A percentile compares a stretch with the other conserved stretches of the same genome.
phyloP scores from a whole-genome alignment of 2,113 vertebrate genomes.

The Chunga burmeisteri region DNA sequence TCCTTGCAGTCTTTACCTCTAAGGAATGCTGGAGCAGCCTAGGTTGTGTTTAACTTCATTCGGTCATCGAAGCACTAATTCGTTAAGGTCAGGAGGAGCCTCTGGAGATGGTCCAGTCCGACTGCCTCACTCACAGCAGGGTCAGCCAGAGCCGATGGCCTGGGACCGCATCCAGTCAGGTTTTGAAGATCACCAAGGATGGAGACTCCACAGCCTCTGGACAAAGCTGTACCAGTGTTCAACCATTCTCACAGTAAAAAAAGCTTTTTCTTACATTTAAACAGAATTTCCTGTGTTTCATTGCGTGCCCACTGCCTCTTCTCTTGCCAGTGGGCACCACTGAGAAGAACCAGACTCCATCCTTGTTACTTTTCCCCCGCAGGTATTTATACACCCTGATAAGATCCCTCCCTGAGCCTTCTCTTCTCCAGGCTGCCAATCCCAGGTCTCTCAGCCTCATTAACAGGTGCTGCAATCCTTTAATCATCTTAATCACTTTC shows the following conservation, averaged over 20 bases:
- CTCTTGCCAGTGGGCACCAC: background rate
- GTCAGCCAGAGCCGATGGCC: background rate
- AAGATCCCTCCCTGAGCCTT: background rate
- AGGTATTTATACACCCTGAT: background rate
- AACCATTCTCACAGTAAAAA: background rate
- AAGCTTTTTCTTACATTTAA: background rate
- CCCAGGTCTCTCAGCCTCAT: background rate
- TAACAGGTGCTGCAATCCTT: background rate
- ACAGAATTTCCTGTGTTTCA: background rate
- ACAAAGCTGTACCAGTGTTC: background rate
- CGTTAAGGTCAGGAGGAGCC: background rate
- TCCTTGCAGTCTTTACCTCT: background rate
- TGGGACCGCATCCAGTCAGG: background rate
- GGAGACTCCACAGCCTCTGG: background rate
- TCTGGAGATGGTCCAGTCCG: background rate
- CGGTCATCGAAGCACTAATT: background rate
- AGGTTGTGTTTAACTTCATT: background rate
- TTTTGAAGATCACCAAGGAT: background rate
- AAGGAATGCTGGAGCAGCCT: background rate
- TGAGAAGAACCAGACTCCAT: background rate
- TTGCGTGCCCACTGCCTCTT: background rate
- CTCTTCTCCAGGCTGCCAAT: background rate
- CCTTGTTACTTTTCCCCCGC: background rate
- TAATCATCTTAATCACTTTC: background rate
- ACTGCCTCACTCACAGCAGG: background rate